Conservation (phyloP, 2,888 invertebrate species). For the Bhutanitis thaidina region DNA sequence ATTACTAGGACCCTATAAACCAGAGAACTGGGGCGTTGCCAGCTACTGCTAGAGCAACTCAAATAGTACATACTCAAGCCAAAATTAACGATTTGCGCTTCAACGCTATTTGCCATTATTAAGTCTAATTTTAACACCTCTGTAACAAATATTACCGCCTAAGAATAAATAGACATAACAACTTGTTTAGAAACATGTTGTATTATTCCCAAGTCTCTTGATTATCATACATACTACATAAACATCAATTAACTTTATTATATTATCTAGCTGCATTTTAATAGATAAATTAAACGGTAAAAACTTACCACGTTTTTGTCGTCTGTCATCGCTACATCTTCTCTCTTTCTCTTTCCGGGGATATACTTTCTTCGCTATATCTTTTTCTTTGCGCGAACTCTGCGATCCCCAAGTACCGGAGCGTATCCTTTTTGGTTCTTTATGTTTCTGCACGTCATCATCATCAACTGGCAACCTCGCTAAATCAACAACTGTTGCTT, state of each 20-base stretch:
- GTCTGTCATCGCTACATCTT: slow-evolving; percentile 54
- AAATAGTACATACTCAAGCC: slow-evolving; percentile 2
- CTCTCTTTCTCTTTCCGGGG: slow-evolving; percentile 48
- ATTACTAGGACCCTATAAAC: neutral
- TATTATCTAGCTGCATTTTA: no score
- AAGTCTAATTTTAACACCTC: no score
- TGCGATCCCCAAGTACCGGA: slow-evolving; percentile 82
- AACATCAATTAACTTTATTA: no score
- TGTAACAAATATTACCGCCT: no score
- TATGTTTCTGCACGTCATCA: slow-evolving; percentile 23
- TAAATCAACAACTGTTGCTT: neutral
- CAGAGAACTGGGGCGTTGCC: slow-evolving; percentile 9
- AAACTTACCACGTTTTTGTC: slow-evolving; percentile 58
- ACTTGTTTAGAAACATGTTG: no score
- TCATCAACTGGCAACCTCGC: slow-evolving; percentile 19
- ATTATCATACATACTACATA: no score
- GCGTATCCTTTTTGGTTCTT: slow-evolving; percentile 66
- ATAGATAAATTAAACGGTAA: no score
- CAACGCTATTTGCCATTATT: no score
- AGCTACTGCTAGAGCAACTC: neutral
- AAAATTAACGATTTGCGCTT: neutral
- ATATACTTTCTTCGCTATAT: slow-evolving; percentile 37
- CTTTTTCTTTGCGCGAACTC: slow-evolving; percentile 44
- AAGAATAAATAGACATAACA: no score
- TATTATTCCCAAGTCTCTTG: no score